Evolutionary conservation across 2,113 vertebrate genomes (phyloP).

Genomic region (Tiliqua scincoides): DNA sequence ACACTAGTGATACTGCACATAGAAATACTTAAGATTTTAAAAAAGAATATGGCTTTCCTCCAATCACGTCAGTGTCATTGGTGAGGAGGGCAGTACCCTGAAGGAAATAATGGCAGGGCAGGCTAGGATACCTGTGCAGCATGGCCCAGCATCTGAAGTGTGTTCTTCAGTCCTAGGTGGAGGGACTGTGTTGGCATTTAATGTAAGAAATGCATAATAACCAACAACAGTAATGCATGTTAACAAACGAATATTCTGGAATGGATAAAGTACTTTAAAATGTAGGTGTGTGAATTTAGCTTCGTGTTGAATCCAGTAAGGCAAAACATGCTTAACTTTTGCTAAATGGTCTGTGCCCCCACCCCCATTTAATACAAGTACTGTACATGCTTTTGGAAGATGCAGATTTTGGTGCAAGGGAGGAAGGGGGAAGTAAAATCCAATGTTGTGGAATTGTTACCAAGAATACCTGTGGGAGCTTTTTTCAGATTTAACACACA

Average conservation of each 20-base stretch:
- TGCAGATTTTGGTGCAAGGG: neutral
- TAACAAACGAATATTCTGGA: neutral
- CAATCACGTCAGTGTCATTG: neutral
- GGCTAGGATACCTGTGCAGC: neutral
- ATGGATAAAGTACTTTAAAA: neutral
- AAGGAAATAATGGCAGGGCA: neutral
- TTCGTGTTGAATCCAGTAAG: neutral
- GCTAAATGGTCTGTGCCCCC: no score
- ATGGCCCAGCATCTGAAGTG: neutral
- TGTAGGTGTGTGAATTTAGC: neutral
- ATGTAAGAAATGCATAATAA: neutral
- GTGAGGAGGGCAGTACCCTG: neutral
- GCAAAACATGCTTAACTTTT: neutral
- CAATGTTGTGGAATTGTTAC: neutral
- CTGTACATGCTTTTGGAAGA: neutral
- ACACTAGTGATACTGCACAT: neutral
- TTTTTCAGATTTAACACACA: neutral
- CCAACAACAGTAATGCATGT: neutral
- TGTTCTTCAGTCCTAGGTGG: neutral
- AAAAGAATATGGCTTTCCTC: neutral
- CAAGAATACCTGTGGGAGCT: neutral
- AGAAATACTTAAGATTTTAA: neutral
- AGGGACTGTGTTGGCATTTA: neutral
- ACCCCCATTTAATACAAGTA: neutral
- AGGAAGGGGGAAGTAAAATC: neutral